Base-by-base conservation (phyloP, 2,797 vertebrate species). In the Acanthurus leucopareius region DNA sequence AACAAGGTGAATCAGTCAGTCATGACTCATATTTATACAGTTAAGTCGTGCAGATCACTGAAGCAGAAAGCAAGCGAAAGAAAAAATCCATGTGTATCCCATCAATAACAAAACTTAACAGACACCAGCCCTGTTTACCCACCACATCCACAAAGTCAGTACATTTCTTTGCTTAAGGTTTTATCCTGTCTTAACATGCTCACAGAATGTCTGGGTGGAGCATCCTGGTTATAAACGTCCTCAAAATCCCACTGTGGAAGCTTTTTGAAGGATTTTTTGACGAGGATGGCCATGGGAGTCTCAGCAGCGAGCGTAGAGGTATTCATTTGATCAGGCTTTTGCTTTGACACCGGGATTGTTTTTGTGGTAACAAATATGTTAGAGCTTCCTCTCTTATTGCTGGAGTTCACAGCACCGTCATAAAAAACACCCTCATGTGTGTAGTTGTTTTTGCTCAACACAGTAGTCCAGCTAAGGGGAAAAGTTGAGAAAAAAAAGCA, bases 201-300 rank as follows among this genome's bases (percentile, higher is more conserved):
- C 77, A 95, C 94, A 28, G 28, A 77, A 9, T 20, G 68, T 75
- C 73, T 88, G 2, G 61, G 77, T 57, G 87, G 35, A 7, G 44
- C 28, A 42, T 91, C 88, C 64, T 68, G 83, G 59, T 79, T 76
- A 49, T 95, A 95, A 11, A 84, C 28, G 10, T 95, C 93, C 0
- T 95, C 94, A 77, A 95, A 95, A 77, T 93, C 88, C 94, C 94
- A 95, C 25, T 7, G 13, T 3, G 95, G 95, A 63, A 81, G 4
- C 68, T 85, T 90, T 0, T 25, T 60, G 69, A 90, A 95, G 42
- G 82, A 49, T 0, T 56, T 51, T 58, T 0, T 49, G 25, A 8
- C 48, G 13, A 94, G 79, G 13, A 89, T 0, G 1, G 88, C 83
- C 17, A 93, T 83, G 14, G 84, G 85, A 5, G 88, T 93, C 70